Conservation (phyloP, 2,888 invertebrate genomes). For the Oeneis ivallda region DNA sequence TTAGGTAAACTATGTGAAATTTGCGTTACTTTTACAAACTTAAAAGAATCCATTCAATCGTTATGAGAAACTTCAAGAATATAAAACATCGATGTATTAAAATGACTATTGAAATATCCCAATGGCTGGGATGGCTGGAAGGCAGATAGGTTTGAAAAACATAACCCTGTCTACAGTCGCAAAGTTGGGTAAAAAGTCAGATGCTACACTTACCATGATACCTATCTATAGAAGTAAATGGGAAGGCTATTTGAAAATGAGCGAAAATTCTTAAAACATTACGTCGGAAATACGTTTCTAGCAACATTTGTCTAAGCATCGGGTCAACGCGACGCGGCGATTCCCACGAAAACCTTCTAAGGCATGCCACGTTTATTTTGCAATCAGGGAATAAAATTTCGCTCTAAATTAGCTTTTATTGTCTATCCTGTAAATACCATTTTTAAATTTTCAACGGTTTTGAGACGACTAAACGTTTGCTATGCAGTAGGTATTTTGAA, state of each 20-base stretch:
- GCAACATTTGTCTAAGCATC: conserved; percentile 77
- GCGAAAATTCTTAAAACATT: conserved; percentile 58
- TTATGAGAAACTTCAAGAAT: too few species aligned
- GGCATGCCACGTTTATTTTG: conserved; percentile 26
- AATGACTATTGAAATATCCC: too few species aligned
- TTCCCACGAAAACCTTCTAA: conserved; percentile 69
- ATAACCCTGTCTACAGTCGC: too few species aligned
- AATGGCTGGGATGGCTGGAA: too few species aligned
- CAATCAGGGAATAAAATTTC: conserved; percentile 3
- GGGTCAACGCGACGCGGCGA: conserved; percentile 72
- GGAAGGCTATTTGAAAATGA: conserved; percentile 37
- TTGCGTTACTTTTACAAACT: too few species aligned
- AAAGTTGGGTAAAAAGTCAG: neutral
- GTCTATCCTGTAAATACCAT: conserved; percentile 29
- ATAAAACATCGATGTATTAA: too few species aligned
- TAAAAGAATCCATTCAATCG: too few species aligned
- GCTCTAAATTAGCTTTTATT: conserved; percentile 44
- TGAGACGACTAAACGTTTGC: conserved; percentile 15
- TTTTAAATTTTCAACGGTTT: conserved; percentile 14
- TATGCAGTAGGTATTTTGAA: conserved; percentile 68
- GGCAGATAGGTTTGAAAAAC: too few species aligned
- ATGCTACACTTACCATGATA: neutral
- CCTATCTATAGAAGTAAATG: neutral
- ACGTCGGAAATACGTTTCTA: conserved; percentile 64
- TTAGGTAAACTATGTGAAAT: too few species aligned